These are phyloP conservation scores for Calameuta idolon DNA, from an alignment of 2,888 invertebrate species.

Conservation along the genomic window DNA sequence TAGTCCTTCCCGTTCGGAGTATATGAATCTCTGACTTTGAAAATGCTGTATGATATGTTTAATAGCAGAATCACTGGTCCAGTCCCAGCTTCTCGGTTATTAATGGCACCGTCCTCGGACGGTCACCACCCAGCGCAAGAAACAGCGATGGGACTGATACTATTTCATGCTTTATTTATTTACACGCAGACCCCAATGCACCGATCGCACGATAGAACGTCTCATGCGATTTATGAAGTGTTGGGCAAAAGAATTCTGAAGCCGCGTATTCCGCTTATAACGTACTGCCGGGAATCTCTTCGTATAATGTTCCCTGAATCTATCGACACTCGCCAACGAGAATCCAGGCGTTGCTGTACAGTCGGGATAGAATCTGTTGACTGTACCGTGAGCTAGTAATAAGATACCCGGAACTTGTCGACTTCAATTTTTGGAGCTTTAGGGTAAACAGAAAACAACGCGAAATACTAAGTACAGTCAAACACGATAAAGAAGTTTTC, in stretches of 20 bases:
- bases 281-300: slow-evolving; percentile 1
- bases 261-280: background rate
- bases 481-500: background rate
- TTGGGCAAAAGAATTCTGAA: slow-evolving; percentile 22
- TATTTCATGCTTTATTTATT: slow-evolving; percentile 52
- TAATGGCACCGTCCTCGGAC: slow-evolving; percentile 45
- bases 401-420: background rate
- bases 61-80: slow-evolving; percentile 42
- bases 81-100: slow-evolving; percentile 36
- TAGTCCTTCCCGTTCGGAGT: background rate
- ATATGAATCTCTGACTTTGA: slow-evolving; percentile 28
- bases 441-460: background rate
- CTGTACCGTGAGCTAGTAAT: background rate
- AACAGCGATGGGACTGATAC: slow-evolving; percentile 48
- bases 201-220: slow-evolving; percentile 41
- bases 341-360: background rate
- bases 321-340: background rate
- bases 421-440: background rate
- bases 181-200: slow-evolving; percentile 45
- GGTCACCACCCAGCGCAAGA: slow-evolving; percentile 42
- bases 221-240: slow-evolving; percentile 49
- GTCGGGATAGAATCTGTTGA: background rate
- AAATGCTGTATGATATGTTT: slow-evolving; percentile 46
- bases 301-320: background rate
- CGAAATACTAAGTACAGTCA: background rate